Base-by-base conservation (phyloP, 1,140 invertebrate genomes). In the Drosophila mauritiana region DNA sequence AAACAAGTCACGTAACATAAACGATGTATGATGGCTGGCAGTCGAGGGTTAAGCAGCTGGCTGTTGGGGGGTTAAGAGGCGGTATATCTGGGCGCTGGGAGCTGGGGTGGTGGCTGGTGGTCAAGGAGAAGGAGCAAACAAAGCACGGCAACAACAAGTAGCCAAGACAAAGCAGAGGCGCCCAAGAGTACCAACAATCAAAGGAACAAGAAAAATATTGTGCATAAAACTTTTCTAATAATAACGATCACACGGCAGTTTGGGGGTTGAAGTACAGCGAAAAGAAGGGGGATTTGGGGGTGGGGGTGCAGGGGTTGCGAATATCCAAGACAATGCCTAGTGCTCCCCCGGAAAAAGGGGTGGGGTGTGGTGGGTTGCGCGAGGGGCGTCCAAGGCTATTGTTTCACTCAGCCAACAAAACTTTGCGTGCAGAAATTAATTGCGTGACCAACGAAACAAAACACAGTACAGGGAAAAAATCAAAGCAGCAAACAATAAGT, bases 1-100 rank as follows among this genome's bases (percentile, higher is more conserved):
- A 74, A 74, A 74, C 72, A 74, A 74, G 72, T 74, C 72, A 74
- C 72, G 72, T 74, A 74, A 74, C 72, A 74, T 74, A 74, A 74
- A 74, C 72, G 72, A 74, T 74, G 72, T 74, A 74, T 74, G 72
- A 74, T 74, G 72, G 72, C 72, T 49, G 58, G 59, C 72, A 63
- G 27, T 61, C 45, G 55, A 72, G 55, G 69, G 69, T 51, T 73
- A 73, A 73, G 72, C 51, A 48, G 13, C 15, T 15, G 27, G 13
- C 8, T 12, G 43, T 11, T 7, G 15, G n/a, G 5, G 31, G 31
- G 31, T 31, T 31, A 31, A 31, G 7, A 3, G 31, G 7, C 6
- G 8, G 7, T 31, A 31, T 8, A 31, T 8, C 27, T 7, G 54
- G 25, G 22, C 11, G 27, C n/a, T 36, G 17, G 63, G 13, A 1